These are phyloP conservation scores for Phragmatobia fuliginosa DNA, from an alignment of 2,888 invertebrate species.

Conservation along the genomic window DNA sequence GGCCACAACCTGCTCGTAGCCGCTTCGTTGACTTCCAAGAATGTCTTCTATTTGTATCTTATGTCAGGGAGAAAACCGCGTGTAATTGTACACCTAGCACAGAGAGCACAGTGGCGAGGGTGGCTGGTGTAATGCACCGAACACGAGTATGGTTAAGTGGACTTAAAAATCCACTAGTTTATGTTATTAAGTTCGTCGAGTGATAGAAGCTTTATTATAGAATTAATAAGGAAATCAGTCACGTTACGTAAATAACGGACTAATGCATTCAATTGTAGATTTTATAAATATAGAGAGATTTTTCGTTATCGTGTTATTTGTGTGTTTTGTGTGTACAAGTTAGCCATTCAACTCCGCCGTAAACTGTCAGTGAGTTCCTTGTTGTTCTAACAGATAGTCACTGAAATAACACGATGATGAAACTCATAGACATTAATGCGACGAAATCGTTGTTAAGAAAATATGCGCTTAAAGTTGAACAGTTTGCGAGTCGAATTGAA, in stretches of 20 bases:
- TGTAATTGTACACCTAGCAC: slow-evolving; percentile 8
- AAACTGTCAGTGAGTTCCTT: not conserved
- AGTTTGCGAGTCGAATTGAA: too few relatives aligned
- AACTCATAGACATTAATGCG: not conserved
- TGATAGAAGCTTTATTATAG: not conserved
- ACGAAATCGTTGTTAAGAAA: not conserved
- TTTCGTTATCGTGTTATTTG: not conserved
- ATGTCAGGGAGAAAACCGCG: not conserved
- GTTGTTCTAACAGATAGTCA: not conserved
- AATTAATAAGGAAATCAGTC: not conserved
- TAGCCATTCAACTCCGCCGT: not conserved
- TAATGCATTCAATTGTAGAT: not conserved
- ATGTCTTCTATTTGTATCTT: slow-evolving; percentile 19
- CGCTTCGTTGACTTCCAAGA: slow-evolving; percentile 20
- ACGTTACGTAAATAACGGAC: not conserved
- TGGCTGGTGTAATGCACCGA: not conserved
- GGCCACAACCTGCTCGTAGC: slow-evolving; percentile 16
- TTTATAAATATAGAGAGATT: not conserved
- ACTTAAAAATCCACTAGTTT: too few relatives aligned
- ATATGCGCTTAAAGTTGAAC: too few relatives aligned
- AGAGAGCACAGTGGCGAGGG: not conserved
- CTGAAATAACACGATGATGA: too few relatives aligned
- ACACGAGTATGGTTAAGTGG: not conserved
- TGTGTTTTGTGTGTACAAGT: not conserved
- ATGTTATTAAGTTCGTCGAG: not conserved